Evolutionary conservation across 2,113 vertebrate genomes (phyloP), one percentile per base, ranked within the genome.

Genomic region (Crotalus viridis): DNA sequence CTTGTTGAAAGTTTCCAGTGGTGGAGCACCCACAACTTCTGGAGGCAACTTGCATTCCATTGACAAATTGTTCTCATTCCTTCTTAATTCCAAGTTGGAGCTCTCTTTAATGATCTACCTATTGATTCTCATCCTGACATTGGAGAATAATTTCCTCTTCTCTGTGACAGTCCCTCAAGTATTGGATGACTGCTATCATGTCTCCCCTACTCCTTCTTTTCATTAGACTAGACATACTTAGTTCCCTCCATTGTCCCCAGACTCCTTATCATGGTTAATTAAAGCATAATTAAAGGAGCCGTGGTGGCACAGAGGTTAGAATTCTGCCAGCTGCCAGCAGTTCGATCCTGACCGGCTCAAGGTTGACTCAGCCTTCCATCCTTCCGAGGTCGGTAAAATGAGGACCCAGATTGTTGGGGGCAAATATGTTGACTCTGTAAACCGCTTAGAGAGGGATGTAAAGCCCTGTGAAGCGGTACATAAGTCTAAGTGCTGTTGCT

Each of bases 361-460:
- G 28, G 61, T n/a, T 69, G 28, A 69, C 12, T 59, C 57, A 26
- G 2, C 57, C 8, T 69, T n/a, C 10, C 26, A 0, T 69, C 61
- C 28, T 69, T 69, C 28, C 0, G 1, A n/a, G 28, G 28, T 69
- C 0, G 1, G 61, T 69, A n/a, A 69, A 69, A n/a, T 69, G 61
- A n/a, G 1, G 61, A n/a, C 4, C 61, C 61, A n/a, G 28, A 69
- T 5, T 5, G 26, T 69, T n/a, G 12, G 28, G 26, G 61, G 28
- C 0, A 2, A 1, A 64, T 0, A n/a, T 4, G 61, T 0, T 15
- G 61, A 13, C 28, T 69, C 10, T 64, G 26, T 64, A n/a, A n/a
- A 13, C 26, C 0, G 4, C 61, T 69, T n/a, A n/a, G 61, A 69
- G 61, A 2, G 12, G 28, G 26, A 0, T 69, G 22, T 26, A 24